Evolutionary conservation across 30 jellyfish, hydroid and myxozoan genomes (phyloP), one percentile per base, ranked within the genome.

Genomic region (Aurelia sp.): DNA sequence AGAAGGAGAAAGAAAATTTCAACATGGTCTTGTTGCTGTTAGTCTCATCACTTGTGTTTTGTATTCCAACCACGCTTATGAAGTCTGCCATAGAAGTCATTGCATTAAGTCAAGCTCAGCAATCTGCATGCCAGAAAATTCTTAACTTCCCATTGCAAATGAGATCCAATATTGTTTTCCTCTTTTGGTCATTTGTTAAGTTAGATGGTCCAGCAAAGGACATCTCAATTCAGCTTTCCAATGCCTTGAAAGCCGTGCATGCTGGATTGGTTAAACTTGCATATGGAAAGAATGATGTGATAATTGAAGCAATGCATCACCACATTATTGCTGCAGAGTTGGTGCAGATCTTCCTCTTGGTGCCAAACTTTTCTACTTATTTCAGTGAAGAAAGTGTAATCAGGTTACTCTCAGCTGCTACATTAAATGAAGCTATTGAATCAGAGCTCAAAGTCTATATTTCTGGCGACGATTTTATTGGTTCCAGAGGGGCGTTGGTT

Each of bases 321-420:
- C 85, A 82, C 48, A 22, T 82, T 21, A 67, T 82, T 24, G 85
- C 92, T 51, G 77, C 79, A 53, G 92, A 82, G 67, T 33, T 70
- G 18, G 92, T 72, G 12, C 82, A 82, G 70, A 18, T 82, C 21
- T 82, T 82, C 50, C 70, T 86, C 55, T 75, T 69, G 24, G 86
- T 82, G 44, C 92, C 92, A 21, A 50, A 70, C 40, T 70, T 69
- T 38, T 22, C 72, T 17, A 31, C 50, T 13, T 82, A 24, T 59
- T 41, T 82, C 47, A 58, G 51, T 16, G 92, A 82, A 18, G 53
- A 61, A 15, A 82, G 72, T 64, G 80, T 82, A 7, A 17, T 82
- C 22, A 64, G 65, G 12, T 69, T 82, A 13, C 73, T 82, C 24
- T 44, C 65, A 0, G 72, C 92, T 50, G 92, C 92, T 15, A 82